Evolutionary conservation across 92 coral and sea anemone genomes (phyloP).

Genomic region (Pocillopora meandrina): DNA sequence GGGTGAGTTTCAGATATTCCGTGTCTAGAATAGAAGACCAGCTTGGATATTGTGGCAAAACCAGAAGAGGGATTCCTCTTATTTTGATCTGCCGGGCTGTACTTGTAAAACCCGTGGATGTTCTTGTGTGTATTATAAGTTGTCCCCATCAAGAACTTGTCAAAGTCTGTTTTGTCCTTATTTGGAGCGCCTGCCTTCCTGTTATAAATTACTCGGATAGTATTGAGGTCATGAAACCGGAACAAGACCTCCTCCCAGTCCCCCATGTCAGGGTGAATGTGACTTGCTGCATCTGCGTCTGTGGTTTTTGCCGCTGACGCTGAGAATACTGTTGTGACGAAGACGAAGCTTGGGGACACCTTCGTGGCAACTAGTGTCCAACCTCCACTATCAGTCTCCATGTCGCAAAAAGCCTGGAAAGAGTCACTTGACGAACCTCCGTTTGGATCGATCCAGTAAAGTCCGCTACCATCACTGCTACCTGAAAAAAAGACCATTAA

Average conservation of each 20-base stretch:
- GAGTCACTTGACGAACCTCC: conserved; percentile 74
- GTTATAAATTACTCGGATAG: conserved; percentile 66
- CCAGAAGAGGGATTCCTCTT: conserved; percentile 52
- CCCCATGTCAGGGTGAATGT: conserved; percentile 59
- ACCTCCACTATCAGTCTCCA: conserved; percentile 60
- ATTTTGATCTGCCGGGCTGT: conserved; percentile 54
- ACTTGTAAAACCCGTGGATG: conserved; percentile 74
- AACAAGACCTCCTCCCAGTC: conserved; percentile 78
- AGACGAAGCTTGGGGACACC: conserved; percentile 34
- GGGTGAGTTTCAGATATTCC: conserved; percentile 31
- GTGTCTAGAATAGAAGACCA: conserved; percentile 27
- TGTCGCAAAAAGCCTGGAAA: conserved; percentile 80
- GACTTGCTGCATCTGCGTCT: conserved; percentile 51
- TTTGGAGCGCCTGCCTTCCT: conserved; percentile 59
- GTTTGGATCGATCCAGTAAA: conserved; percentile 81
- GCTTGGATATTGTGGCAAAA: conserved; percentile 41
- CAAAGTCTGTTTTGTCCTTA: conserved; percentile 50
- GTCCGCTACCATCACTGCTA: conserved; percentile 62
- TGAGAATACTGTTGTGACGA: conserved; percentile 43
- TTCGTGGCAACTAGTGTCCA: conserved; percentile 53
- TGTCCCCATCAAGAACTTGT: conserved; percentile 62
- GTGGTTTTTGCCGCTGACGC: conserved; percentile 50
- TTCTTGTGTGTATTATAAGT: not conserved
- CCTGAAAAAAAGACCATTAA: conserved; percentile 26
- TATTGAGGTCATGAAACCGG: conserved; percentile 60